phyloP scores from a whole-genome alignment of 2,888 invertebrate species.

The Dexiosoma caninum region DNA sequence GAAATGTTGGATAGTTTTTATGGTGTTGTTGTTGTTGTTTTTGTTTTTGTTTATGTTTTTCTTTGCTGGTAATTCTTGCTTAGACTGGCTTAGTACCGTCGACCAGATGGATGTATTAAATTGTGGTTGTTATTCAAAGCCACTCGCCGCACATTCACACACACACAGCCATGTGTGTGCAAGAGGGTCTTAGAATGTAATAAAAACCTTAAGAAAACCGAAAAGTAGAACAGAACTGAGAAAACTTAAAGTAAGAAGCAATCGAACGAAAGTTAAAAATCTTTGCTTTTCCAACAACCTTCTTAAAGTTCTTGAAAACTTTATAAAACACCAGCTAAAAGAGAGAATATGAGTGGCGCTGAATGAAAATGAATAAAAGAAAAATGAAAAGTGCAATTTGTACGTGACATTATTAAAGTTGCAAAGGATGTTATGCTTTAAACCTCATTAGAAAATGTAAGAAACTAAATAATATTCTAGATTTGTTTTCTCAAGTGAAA shows the following conservation, averaged over 20 bases:
- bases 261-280: constrained; percentile 46
- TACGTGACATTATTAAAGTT: constrained; percentile 60
- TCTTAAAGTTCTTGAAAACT: constrained; percentile 11
- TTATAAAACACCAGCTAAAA: neutral
- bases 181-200: constrained; percentile 40
- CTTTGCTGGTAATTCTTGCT: neutral
- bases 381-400: constrained; percentile 57
- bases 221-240: neutral
- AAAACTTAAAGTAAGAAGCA: neutral
- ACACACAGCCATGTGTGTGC: neutral
- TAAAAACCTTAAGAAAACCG: constrained; percentile 23
- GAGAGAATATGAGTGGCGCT: neutral
- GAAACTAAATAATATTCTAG: neutral
- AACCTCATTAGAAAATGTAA: neutral
- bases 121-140: neutral
- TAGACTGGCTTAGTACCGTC: neutral
- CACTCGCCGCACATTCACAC: neutral
- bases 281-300: constrained; percentile 10
- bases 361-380: neutral
- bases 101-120: constrained; percentile 36
- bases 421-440: neutral
- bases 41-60: constrained; percentile 3
- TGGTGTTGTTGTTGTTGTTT: constrained; percentile 57
- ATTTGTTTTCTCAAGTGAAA: neutral
- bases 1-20: constrained; percentile 58